Evolutionary conservation across 1,140 invertebrate species (phyloP), one percentile per base, ranked within the genome.

Genomic region (Limonius californicus): DNA sequence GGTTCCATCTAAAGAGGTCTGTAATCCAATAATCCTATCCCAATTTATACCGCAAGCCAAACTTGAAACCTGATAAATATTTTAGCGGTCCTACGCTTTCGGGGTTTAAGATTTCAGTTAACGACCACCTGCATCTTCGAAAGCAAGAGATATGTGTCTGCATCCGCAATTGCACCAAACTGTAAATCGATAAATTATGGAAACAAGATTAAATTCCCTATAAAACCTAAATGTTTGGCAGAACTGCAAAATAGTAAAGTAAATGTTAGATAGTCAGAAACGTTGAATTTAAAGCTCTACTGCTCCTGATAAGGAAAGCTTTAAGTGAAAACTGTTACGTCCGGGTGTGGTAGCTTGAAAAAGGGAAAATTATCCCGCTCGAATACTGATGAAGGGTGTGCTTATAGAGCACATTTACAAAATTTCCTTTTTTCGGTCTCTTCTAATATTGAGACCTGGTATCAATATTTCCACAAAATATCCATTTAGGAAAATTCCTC

Each of bases 61-160:
- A 50, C 54, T 42, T 57, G 56, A 57, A 62, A 62, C 61, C 61
- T 57, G 61, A 62, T 62, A 62, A 62, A 62, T 62, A 62, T 62
- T 62, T 62, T 54, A 62, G 61, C 61, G 43, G 45, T 50, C 45
- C 45, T 50, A 50, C 45, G 45, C 45, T 50, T 50, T 61, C 45
- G 15, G 32, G 61, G 30, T 55, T 62, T 45, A 53, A 62, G 54
- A 54, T 42, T 57, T 57, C 54, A 18, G 61, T 62, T 62, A 62
- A 62, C 61, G 61, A 62, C 54, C 61, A 62, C 61, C 61, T 62
- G 61, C 54, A 62, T 47, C 27, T 55, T 53, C 45, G 61, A 45
- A 62, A 57, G 61, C 23, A 45, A 57, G 61, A 62, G 45, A 62
- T 62, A 62, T 62, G 61, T 62, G 54, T 47, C 61, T 62, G 61